phyloP scores from a whole-genome alignment of 2,797 vertebrate species.

The Manis javanica region DNA sequence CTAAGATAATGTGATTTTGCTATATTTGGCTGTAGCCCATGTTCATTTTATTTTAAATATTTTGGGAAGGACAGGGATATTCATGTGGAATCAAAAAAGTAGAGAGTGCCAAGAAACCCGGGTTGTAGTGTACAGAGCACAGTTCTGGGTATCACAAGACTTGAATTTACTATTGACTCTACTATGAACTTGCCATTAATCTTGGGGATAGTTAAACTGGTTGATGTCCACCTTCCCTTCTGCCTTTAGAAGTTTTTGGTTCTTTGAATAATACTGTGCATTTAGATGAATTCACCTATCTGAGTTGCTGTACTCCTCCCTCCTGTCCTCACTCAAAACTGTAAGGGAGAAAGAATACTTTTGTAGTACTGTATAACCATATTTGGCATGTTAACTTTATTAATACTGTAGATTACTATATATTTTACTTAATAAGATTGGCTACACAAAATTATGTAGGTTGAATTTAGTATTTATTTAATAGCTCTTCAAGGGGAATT shows the following conservation, averaged over 20 bases:
- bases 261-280: slow-evolving; percentile 50
- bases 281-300: not conserved
- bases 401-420: not conserved
- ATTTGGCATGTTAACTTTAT: not conserved
- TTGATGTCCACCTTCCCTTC: slow-evolving; percentile 18
- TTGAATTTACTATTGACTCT: not conserved
- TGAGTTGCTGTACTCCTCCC: not conserved
- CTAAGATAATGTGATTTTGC: slow-evolving; percentile 26
- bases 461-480: slow-evolving; percentile 33
- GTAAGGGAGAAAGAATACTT: not conserved
- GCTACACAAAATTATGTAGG: not conserved
- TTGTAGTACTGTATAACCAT: not conserved
- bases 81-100: not conserved
- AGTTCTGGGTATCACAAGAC: not conserved
- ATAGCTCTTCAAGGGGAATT: not conserved
- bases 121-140: not conserved
- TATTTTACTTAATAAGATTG: not conserved
- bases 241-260: slow-evolving; percentile 20
- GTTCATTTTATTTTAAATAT: slow-evolving; percentile 59
- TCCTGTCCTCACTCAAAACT: not conserved
- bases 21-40: not conserved
- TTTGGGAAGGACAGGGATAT: slow-evolving; percentile 27
- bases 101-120: not conserved
- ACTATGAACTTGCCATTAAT: not conserved
- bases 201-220: not conserved